phyloP scores from a whole-genome alignment of 2,888 invertebrate genomes.

The Lacanobia wlatinum region DNA sequence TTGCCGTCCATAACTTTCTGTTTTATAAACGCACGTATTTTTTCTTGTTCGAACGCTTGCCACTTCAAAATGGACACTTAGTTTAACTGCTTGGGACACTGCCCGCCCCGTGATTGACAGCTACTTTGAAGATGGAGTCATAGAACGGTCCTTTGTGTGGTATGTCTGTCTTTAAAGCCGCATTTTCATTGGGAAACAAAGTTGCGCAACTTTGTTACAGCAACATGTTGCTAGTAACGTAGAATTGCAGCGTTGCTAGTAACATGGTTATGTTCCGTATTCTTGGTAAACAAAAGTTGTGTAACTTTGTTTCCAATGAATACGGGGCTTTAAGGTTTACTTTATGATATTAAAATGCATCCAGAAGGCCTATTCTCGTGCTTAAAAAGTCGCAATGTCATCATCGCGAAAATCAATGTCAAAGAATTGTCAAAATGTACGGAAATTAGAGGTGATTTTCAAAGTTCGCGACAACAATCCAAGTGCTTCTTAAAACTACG shows the following conservation, averaged over 20 bases:
- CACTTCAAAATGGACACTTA: constrained; percentile 53
- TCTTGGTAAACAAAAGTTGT: constrained; percentile 56
- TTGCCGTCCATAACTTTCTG: constrained; percentile 39
- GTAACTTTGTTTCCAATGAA: constrained; percentile 41
- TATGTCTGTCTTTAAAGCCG: constrained; percentile 41
- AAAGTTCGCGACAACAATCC: too few relatives aligned
- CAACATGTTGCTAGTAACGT: constrained; percentile 6
- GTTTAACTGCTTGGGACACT: constrained; percentile 56
- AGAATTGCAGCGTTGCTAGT: not conserved
- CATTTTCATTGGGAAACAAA: constrained; percentile 36
- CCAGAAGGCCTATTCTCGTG: not conserved
- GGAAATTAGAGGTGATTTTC: too few relatives aligned
- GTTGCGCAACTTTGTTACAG: constrained; percentile 12
- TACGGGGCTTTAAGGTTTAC: constrained; percentile 40
- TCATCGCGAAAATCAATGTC: too few relatives aligned
- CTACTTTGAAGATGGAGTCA: constrained; percentile 49
- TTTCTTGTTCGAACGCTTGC: constrained; percentile 61
- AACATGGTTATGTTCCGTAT: constrained; percentile 34
- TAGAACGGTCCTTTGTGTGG: constrained; percentile 46
- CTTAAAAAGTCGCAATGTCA: too few relatives aligned
- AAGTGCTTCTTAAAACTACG: too few relatives aligned
- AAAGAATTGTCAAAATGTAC: too few relatives aligned
- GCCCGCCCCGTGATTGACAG: constrained; percentile 34
- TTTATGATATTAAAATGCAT: constrained; percentile 3
- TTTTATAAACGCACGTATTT: constrained; percentile 46